Evolutionary conservation across 1,140 invertebrate species (phyloP).

Genomic region (Cryptotermes secundus): DNA sequence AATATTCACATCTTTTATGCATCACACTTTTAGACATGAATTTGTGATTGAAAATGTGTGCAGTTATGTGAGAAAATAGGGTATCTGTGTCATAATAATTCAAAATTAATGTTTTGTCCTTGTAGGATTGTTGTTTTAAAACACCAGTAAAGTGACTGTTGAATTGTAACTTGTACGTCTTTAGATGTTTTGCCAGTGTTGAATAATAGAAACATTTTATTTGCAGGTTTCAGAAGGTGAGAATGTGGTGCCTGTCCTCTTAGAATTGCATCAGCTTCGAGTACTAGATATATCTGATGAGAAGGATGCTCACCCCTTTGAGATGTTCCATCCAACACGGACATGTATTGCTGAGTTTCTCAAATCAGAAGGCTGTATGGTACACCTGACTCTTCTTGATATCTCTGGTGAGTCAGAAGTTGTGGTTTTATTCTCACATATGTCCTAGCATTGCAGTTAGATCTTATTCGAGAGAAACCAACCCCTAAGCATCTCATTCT

Average conservation of each 20-base stretch:
- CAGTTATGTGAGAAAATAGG: too few relatives aligned
- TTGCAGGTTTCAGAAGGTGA: constrained; percentile 39
- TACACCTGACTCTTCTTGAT: constrained; percentile 64
- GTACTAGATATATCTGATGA: constrained; percentile 68
- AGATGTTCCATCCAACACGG: constrained; percentile 48
- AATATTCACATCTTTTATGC: too few relatives aligned
- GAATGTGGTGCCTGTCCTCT: constrained; percentile 56
- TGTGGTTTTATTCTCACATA: neutral
- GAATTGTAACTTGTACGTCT: neutral
- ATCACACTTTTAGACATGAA: too few relatives aligned
- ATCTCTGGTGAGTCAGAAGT: constrained; percentile 58
- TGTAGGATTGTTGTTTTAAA: too few relatives aligned
- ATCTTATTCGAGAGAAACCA: too few relatives aligned
- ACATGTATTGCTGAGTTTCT: constrained; percentile 54
- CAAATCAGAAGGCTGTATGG: constrained; percentile 55
- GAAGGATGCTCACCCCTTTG: constrained; percentile 50
- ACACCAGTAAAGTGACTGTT: too few relatives aligned
- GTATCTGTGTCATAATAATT: too few relatives aligned
- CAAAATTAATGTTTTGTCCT: too few relatives aligned
- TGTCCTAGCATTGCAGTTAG: too few relatives aligned
- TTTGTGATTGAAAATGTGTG: too few relatives aligned
- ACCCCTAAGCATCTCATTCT: too few relatives aligned
- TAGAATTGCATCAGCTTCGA: constrained; percentile 59
- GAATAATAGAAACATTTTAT: neutral
- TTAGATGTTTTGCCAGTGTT: neutral